These are phyloP conservation scores for Drosophila funebris DNA, from an alignment of 1,140 invertebrate genomes.

Conservation along the genomic window DNA sequence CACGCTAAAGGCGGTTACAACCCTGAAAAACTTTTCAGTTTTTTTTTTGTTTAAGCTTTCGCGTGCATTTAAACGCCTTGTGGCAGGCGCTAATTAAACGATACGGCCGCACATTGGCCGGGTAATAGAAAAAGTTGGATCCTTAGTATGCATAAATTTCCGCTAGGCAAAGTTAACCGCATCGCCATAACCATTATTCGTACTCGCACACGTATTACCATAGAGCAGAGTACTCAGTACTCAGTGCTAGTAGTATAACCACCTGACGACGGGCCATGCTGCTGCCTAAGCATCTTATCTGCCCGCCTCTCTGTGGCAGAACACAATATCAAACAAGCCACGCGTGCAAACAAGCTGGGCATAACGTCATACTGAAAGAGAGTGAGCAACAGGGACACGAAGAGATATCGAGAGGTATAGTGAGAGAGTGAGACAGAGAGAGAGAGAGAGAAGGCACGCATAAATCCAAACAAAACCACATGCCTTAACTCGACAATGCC, in stretches of 20 bases:
- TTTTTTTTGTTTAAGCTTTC: background rate
- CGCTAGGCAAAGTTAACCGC: conserved; percentile 43
- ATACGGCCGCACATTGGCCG: conserved; percentile 44
- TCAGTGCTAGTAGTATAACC: background rate
- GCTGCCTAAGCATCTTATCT: conserved; percentile 71
- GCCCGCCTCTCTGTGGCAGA: conserved; percentile 43
- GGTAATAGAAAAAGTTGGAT: conserved; percentile 66
- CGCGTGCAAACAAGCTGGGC: conserved; percentile 67
- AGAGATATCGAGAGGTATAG: background rate
- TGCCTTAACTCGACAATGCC: conserved; percentile 58
- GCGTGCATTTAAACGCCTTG: conserved; percentile 40
- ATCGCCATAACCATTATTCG: conserved; percentile 28
- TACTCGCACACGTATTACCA: background rate
- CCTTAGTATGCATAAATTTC: conserved; percentile 68
- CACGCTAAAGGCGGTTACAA: conserved; percentile 53
- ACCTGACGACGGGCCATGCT: conserved; percentile 23
- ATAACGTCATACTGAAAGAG: conserved; percentile 25
- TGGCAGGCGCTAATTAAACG: conserved; percentile 71
- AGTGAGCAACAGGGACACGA: background rate
- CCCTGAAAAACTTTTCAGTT: conserved; percentile 29
- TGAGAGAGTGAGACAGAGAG: background rate
- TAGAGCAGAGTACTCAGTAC: conserved; percentile 13
- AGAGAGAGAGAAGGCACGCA: conserved; percentile 47
- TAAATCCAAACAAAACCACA: conserved; percentile 78
- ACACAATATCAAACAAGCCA: conserved; percentile 68